phyloP scores from a whole-genome alignment of 2,888 invertebrate genomes.

The Philereme transversata region DNA sequence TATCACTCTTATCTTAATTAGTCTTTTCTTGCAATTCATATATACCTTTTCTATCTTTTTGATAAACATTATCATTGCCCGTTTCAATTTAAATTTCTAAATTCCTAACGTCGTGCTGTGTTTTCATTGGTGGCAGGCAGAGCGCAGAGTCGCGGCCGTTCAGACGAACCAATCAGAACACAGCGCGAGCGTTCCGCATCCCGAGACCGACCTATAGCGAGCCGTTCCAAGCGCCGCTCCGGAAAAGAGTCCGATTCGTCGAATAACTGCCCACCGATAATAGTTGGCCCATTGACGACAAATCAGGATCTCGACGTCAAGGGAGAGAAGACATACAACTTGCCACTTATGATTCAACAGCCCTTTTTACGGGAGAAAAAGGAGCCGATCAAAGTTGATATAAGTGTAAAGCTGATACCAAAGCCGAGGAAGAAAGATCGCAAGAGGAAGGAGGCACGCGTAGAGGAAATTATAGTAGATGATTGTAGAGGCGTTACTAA shows the following conservation, averaged over 20 bases:
- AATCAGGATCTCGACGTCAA: constrained; percentile 77
- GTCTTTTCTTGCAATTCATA: constrained; percentile 40
- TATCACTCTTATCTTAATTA: constrained; percentile 40
- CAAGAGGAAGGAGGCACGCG: constrained; percentile 61
- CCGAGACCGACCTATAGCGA: constrained; percentile 64
- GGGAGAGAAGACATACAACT: constrained; percentile 75
- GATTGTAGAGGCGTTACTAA: constrained; percentile 66
- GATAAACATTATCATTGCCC: constrained; percentile 71
- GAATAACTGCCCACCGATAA: constrained; percentile 77
- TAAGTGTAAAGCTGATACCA: constrained; percentile 89
- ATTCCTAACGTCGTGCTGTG: constrained; percentile 82
- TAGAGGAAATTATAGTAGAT: constrained; percentile 61
- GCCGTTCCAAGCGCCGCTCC: constrained; percentile 75
- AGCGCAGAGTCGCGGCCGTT: constrained; percentile 81
- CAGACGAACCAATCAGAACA: constrained; percentile 84
- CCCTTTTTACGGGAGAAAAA: constrained; percentile 86
- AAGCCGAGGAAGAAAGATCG: constrained; percentile 80
- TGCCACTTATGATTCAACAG: constrained; percentile 83
- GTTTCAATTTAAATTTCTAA: constrained; percentile 57
- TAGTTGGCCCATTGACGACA: constrained; percentile 79
- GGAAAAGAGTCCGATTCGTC: constrained; percentile 85
- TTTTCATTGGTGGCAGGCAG: constrained; percentile 84
- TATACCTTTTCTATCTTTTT: constrained; percentile 27
- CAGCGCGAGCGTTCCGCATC: constrained; percentile 78
- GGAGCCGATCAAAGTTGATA: constrained; percentile 91